phyloP scores from a whole-genome alignment of 2,113 vertebrate genomes.

The Brachypodius melanocephalos region DNA sequence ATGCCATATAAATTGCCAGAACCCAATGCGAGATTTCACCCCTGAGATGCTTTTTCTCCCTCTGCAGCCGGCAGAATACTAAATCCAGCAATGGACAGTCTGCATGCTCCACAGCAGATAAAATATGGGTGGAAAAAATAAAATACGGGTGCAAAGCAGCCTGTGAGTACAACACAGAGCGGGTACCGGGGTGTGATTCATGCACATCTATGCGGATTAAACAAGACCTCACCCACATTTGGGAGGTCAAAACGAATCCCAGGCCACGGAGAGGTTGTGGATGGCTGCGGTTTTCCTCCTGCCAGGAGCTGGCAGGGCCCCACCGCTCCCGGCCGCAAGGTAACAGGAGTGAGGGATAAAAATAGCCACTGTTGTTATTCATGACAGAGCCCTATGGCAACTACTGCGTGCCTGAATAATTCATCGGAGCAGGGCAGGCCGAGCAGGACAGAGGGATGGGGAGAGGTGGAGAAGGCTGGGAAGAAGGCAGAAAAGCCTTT shows the following conservation, averaged over 20 bases:
- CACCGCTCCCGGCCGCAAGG: background rate
- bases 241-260: background rate
- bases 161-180: fast-evolving
- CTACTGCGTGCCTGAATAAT: slow-evolving; percentile 26
- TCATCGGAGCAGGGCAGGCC: background rate
- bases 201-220: fast-evolving
- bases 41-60: background rate
- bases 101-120: background rate
- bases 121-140: background rate
- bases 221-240: background rate
- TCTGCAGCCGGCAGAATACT: background rate
- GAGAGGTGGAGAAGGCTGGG: background rate
- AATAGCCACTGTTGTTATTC: slow-evolving; percentile 32
- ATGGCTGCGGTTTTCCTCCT: background rate
- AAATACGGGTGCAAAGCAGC: background rate
- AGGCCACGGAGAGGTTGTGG: fast-evolving
- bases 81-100: background rate
- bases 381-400: background rate
- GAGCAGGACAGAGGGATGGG: background rate
- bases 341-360: slow-evolving; percentile 47
- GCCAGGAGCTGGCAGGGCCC: background rate
- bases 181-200: background rate
- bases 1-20: background rate
- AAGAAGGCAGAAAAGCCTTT: background rate
- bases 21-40: fast-evolving